A percentile compares a stretch with the other conserved stretches of the same genome.
Evolutionary conservation across 2,113 vertebrate genomes (phyloP).

Genomic region (Colinus virginianus): DNA sequence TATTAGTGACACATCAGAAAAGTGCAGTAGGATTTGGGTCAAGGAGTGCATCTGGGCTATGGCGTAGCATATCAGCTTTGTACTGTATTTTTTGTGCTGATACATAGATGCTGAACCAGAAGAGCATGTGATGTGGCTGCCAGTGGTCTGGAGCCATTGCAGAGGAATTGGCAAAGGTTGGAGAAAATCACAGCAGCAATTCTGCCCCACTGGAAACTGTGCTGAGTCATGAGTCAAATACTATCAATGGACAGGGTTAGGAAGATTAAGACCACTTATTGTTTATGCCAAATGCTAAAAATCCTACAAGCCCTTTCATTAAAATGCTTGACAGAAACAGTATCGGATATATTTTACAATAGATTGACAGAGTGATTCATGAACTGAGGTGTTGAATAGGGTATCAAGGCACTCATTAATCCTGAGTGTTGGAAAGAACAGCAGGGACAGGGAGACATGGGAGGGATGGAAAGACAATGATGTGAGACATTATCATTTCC

Average conservation of each 20-base stretch:
- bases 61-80: neutral
- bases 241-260: fast-evolving
- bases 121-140: neutral
- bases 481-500: neutral
- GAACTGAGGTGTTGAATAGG: neutral
- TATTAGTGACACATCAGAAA: neutral
- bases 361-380: neutral
- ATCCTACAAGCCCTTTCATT: neutral
- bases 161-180: neutral
- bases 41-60: neutral
- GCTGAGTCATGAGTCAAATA: neutral
- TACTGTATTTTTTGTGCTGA: neutral
- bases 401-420: neutral
- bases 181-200: neutral
- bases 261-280: neutral
- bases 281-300: neutral
- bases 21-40: neutral
- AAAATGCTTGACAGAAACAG: neutral
- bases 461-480: neutral
- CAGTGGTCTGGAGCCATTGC: neutral
- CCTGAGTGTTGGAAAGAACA: neutral
- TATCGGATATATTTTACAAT: neutral
- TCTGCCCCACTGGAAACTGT: neutral
- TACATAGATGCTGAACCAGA: fast-evolving
- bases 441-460: neutral